Evolutionary conservation across 2,113 vertebrate genomes (phyloP).

Genomic region (Toxostoma redivivum): DNA sequence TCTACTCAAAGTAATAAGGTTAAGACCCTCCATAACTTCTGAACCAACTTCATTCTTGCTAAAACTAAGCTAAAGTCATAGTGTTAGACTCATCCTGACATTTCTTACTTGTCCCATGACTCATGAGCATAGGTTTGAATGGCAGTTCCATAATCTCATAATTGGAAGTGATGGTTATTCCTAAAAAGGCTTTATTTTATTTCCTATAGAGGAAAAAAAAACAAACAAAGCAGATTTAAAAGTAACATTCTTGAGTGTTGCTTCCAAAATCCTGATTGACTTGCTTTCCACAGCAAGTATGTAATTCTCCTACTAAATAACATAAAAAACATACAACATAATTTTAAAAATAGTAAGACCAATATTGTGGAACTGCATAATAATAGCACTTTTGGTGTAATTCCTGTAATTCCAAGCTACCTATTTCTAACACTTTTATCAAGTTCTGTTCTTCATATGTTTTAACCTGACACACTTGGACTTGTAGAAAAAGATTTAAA

Average conservation of each 20-base stretch:
- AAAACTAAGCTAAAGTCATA: not conserved
- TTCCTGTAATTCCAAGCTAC: not conserved
- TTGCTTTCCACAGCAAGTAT: not conserved
- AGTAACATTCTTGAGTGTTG: not conserved
- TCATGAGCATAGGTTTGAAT: not conserved
- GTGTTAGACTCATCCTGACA: not conserved
- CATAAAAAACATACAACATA: not conserved
- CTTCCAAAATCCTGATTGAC: not conserved
- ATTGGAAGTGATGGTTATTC: not conserved
- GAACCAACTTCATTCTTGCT: not conserved
- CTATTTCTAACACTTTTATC: not conserved
- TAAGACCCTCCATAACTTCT: not conserved
- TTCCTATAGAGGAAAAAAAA: not conserved
- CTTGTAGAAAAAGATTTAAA: fast-evolving
- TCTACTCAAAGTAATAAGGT: not conserved
- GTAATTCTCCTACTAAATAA: not conserved
- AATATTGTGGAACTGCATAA: not conserved
- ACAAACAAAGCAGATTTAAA: not conserved
- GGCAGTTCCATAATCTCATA: not conserved
- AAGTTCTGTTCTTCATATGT: not conserved
- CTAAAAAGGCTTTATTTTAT: not conserved
- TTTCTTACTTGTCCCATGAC: not conserved
- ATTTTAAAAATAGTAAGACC: not conserved
- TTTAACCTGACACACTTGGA: not conserved
- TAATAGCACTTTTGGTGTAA: not conserved